These are phyloP conservation scores for Plecturocebus donacophilus DNA, from an alignment of 2,113 vertebrate genomes.

Conservation along the genomic window DNA sequence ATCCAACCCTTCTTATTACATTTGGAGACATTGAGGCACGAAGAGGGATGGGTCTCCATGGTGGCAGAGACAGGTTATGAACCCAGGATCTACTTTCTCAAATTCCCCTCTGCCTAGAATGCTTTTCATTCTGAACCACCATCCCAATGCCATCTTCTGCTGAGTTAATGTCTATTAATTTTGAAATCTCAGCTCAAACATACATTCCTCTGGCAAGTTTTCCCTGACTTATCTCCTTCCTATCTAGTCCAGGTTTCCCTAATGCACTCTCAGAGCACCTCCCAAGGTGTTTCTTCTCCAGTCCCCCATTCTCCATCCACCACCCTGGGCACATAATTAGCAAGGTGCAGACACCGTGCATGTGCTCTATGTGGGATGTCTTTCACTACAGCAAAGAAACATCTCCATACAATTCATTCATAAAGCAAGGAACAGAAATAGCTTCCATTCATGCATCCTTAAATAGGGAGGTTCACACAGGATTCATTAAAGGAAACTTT, in stretches of 20 bases:
- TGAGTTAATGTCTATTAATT: background rate
- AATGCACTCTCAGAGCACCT: background rate
- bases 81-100: background rate
- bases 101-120: background rate
- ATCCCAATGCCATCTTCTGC: background rate
- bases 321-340: background rate
- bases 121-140: background rate
- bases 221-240: rapidly evolving
- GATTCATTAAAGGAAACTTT: background rate
- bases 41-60: background rate
- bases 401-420: slow-evolving; percentile 22
- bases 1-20: background rate
- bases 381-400: background rate
- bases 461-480: background rate
- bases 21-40: background rate
- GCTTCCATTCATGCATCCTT: slow-evolving; percentile 4
- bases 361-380: background rate
- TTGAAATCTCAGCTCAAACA: background rate
- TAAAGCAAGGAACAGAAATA: background rate
- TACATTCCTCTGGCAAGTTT: background rate
- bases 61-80: background rate
- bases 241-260: background rate
- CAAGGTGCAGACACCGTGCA: background rate
- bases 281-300: background rate
- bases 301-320: background rate